Conservation (phyloP, 2,888 invertebrate genomes). For the Petrolisthes manimaculis region DNA sequence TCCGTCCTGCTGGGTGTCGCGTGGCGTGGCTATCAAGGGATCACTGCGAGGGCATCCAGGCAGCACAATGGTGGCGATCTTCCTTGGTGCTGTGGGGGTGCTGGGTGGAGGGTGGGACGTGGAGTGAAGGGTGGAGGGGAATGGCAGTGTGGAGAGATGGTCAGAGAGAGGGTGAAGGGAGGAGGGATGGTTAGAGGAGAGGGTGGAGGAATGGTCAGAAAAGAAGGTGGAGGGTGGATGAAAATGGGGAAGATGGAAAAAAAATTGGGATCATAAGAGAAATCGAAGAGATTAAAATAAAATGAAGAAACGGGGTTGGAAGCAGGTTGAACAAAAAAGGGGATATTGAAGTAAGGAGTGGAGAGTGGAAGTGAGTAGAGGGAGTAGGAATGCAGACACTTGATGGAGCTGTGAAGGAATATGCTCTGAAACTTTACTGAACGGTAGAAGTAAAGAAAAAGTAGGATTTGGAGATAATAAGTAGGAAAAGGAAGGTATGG, state of each 20-base stretch:
- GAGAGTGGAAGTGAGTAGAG: not conserved
- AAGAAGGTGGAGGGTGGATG: no score
- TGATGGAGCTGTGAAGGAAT: no score
- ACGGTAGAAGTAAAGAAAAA: no score
- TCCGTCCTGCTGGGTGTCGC: not conserved
- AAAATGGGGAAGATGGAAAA: no score
- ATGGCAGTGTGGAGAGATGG: not conserved
- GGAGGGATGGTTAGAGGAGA: not conserved
- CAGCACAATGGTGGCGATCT: constrained; percentile 30
- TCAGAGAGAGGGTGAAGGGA: not conserved
- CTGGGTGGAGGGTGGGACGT: not conserved
- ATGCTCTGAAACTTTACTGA: no score
- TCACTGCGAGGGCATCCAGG: constrained; percentile 17
- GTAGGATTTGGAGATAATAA: no score
- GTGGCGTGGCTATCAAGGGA: constrained; percentile 27
- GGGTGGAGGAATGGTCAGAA: not conserved
- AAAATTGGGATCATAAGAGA: no score
- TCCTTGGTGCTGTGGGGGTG: not conserved
- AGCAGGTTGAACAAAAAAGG: no score
- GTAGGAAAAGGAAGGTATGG: no score
- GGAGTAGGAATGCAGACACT: not conserved
- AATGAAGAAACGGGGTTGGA: no score
- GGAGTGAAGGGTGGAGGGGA: not conserved
- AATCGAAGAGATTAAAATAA: no score
- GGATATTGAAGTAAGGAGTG: not conserved